Base-by-base conservation (phyloP, 2,113 vertebrate species). In the Lepus europaeus region DNA sequence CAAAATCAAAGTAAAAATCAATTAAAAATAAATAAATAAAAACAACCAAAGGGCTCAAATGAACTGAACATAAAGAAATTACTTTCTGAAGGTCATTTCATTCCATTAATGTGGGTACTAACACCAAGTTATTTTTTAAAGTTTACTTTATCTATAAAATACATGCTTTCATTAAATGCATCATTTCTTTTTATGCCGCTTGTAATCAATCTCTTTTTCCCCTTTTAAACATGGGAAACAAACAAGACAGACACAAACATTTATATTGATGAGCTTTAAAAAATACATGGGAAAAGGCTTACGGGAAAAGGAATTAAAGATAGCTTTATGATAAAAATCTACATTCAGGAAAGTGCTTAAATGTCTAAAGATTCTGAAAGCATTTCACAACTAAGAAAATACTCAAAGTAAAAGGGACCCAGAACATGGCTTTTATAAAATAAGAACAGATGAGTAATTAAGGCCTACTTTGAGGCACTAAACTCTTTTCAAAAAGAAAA, bases 111-210 rank as follows among this genome's bases (percentile, higher is more conserved):
- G 97, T 96, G 79, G 68, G 93, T 93, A 97, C 93, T 77, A 96
- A 93, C 96, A 98, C 97, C 97, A 97, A 98, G 97, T 98, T 97
- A 98, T 98, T 98, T 98, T 98, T 98, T 98, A 97, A 97, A n/a
- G 96, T 97, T 31, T 98, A 98, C 98, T 98, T 98, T 98, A 96
- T 97, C 98, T 98, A 98, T 98, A 98, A 98, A 98, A 98, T 98
- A 97, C 97, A 97, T 98, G 98, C 96, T 98, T 98, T 98, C 98
- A 98, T 99, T 98, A 98, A 98, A 98, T 0, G 98, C 98, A 96
- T 98, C 98, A 98, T 99, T 99, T 98, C 97, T 98, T 98, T 59
- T 98, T 98, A 98, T 97, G 97, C 97, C 94, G 97, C 97, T 95
- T 97, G 91, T 97, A 98, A 98, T 99, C 98, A 98, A 98, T 98